Evolutionary conservation across 2,888 invertebrate species (phyloP).

Genomic region (Tuta absoluta): DNA sequence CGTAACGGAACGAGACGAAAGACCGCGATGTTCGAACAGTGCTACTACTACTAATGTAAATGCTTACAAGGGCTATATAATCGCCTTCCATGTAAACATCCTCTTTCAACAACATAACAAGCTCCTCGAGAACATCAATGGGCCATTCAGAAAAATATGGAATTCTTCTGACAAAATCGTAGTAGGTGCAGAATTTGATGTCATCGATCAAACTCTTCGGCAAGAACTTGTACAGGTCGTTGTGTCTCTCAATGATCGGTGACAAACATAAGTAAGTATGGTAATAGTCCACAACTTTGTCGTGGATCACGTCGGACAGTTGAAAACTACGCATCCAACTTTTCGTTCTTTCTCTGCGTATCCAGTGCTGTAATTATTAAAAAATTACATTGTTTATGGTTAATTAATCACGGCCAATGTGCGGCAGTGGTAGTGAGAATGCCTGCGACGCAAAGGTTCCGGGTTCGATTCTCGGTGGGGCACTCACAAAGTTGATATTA

Average conservation of each 20-base stretch:
- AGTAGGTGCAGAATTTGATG: constrained; percentile 34
- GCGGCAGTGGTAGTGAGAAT: background rate
- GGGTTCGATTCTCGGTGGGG: too few relatives aligned
- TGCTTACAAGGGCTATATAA: constrained; percentile 44
- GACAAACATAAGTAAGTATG: constrained; percentile 36
- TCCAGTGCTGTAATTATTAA: background rate
- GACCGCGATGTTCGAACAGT: background rate
- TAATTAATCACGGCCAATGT: too few relatives aligned
- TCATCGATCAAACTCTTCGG: constrained; percentile 43
- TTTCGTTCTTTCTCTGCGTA: constrained; percentile 30
- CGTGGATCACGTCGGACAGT: constrained; percentile 39
- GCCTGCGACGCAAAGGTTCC: background rate
- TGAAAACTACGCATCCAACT: constrained; percentile 37
- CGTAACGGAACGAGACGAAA: too few relatives aligned
- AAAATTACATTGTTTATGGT: background rate
- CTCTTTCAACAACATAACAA: constrained; percentile 39
- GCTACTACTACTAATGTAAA: too few relatives aligned
- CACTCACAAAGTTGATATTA: too few relatives aligned
- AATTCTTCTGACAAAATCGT: constrained; percentile 36
- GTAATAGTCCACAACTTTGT: constrained; percentile 39
- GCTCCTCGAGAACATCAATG: constrained; percentile 34
- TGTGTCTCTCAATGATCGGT: constrained; percentile 36
- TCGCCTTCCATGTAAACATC: constrained; percentile 42
- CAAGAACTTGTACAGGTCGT: constrained; percentile 37
- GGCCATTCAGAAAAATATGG: constrained; percentile 48